Percentiles rank a stretch among this genome's conserved stretches.
phyloP scores from a whole-genome alignment of 2,888 invertebrate species.

The Galerucella pusilla region DNA sequence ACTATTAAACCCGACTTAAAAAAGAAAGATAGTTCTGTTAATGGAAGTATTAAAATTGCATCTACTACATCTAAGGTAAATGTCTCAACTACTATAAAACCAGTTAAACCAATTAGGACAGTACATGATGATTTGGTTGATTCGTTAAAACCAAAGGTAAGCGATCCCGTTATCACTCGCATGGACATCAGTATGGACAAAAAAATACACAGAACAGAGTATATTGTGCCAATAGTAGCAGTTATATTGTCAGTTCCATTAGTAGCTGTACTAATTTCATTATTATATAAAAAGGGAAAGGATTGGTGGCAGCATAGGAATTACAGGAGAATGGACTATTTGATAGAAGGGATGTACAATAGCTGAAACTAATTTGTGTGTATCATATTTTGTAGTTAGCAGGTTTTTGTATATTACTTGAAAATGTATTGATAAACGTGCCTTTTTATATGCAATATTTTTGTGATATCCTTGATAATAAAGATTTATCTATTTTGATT shows the following conservation, averaged over 20 bases:
- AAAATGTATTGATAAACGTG: conserved; percentile 26
- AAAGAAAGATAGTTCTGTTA: conserved; percentile 8
- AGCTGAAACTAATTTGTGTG: conserved; percentile 65
- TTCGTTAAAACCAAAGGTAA: conserved; percentile 8
- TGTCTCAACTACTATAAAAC: conserved; percentile 18
- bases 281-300: conserved; percentile 76
- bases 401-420: conserved; percentile 20
- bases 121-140: conserved; percentile 27
- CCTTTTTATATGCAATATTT: conserved; percentile 47
- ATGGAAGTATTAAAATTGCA: background rate
- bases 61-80: background rate
- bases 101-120: conserved; percentile 24
- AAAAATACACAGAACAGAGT: conserved; percentile 66
- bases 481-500: conserved; percentile 45
- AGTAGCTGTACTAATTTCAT: conserved; percentile 75
- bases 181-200: conserved; percentile 41
- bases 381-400: conserved; percentile 5
- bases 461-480: conserved; percentile 53
- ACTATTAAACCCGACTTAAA: background rate
- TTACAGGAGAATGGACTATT: conserved; percentile 88
- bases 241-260: conserved; percentile 81
- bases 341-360: conserved; percentile 91
- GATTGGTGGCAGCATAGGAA: conserved; percentile 89
- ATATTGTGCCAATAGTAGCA: conserved; percentile 80
- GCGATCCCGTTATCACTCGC: conserved; percentile 9